Conservation (phyloP, 2,888 invertebrate species). For the Noctua janthe region DNA sequence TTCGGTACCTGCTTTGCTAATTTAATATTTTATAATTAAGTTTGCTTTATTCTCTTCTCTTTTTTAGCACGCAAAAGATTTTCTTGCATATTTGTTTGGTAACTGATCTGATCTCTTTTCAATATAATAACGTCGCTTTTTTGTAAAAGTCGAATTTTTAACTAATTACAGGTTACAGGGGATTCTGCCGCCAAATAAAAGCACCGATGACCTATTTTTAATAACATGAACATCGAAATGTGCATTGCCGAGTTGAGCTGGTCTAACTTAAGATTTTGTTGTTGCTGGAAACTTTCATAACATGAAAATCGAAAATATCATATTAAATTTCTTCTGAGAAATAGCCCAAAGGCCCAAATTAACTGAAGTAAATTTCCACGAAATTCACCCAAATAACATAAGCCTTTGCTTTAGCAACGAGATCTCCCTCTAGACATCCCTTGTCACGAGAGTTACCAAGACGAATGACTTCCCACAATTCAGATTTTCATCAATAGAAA, state of each 20-base stretch:
- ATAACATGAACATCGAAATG: too few relatives aligned
- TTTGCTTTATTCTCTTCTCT: neutral
- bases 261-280: too few relatives aligned
- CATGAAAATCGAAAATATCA: neutral
- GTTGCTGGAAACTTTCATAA: too few relatives aligned
- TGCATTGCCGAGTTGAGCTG: too few relatives aligned
- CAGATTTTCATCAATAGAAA: constrained; percentile 38
- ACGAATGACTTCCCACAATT: constrained; percentile 26
- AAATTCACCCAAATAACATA: neutral
- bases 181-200: neutral
- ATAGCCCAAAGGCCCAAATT: neutral
- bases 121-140: neutral
- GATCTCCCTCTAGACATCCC: constrained; percentile 7
- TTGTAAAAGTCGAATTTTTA: neutral
- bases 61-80: neutral
- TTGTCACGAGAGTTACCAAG: constrained; percentile 28
- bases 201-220: neutral
- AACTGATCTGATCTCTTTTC: neutral
- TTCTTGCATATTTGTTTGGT: neutral
- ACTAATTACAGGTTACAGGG: neutral
- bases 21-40: constrained; percentile 31
- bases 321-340: neutral
- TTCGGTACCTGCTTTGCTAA: constrained; percentile 12
- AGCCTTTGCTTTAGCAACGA: neutral
- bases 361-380: neutral